Conservation (phyloP, 2,888 invertebrate species). For the Callimorpha dominula region DNA sequence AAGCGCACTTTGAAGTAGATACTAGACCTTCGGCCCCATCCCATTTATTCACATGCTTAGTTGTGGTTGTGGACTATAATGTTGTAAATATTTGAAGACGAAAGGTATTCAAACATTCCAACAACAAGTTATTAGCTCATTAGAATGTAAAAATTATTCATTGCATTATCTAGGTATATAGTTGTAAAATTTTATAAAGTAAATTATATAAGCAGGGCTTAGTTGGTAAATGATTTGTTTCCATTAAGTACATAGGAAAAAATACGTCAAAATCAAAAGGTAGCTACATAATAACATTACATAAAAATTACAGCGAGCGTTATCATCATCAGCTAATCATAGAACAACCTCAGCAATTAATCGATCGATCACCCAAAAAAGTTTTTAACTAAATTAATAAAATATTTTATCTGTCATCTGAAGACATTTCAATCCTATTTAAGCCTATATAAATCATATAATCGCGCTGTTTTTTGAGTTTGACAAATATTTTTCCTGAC, state of each 20-base stretch:
- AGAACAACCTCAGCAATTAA: no score
- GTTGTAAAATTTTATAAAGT: slow-evolving; percentile 12
- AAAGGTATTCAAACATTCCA: slow-evolving; percentile 50
- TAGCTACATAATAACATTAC: no score
- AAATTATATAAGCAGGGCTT: slow-evolving; percentile 2
- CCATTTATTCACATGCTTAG: background rate
- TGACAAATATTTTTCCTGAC: no score
- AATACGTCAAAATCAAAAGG: background rate
- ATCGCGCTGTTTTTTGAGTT: no score
- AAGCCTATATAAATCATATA: no score
- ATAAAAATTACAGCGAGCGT: no score
- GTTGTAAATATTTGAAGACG: slow-evolving; percentile 38
- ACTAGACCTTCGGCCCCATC: background rate
- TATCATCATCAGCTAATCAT: no score
- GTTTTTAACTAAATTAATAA: no score
- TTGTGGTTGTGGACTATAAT: no score
- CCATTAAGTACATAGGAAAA: background rate
- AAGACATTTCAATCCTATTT: no score
- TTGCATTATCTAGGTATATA: background rate
- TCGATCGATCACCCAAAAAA: no score
- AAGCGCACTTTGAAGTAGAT: background rate
- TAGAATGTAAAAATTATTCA: slow-evolving; percentile 12
- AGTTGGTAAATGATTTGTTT: slow-evolving; percentile 1
- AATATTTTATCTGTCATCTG: no score
- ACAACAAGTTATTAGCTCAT: slow-evolving; percentile 23